Evolutionary conservation across 2,797 vertebrate genomes (phyloP).

Genomic region (Pipistrellus nathusii): DNA sequence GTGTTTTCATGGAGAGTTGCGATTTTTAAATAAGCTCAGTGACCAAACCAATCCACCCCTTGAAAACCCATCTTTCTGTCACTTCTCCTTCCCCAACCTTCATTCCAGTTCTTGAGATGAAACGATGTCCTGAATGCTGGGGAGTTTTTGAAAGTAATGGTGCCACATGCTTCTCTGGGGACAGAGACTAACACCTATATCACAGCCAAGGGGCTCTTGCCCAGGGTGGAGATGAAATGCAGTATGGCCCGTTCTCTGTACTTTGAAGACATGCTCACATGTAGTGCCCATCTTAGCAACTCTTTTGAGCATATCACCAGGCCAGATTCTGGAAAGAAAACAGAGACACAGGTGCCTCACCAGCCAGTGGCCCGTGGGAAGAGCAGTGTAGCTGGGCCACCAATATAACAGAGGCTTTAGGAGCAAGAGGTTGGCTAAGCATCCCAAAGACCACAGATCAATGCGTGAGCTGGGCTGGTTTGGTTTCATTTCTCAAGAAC

Average conservation of each 20-base stretch:
- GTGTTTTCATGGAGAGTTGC: background rate
- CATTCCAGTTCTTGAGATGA: background rate
- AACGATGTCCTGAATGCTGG: background rate
- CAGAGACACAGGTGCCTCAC: background rate
- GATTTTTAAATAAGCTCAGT: constrained; percentile 34
- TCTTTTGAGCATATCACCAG: background rate
- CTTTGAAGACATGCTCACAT: constrained; percentile 4
- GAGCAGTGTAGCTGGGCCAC: background rate
- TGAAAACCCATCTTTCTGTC: background rate
- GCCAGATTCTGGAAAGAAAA: background rate
- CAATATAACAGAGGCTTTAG: background rate
- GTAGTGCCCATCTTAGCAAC: background rate
- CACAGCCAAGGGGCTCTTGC: background rate
- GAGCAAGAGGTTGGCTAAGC: background rate
- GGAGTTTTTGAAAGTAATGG: constrained; percentile 19
- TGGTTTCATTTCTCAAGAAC: constrained; percentile 20
- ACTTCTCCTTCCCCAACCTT: constrained; percentile 45
- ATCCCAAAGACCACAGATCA: constrained; percentile 4
- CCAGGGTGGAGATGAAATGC: background rate
- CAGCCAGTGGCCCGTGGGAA: background rate
- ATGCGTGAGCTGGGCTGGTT: background rate
- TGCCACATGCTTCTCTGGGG: constrained; percentile 11
- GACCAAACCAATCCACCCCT: background rate
- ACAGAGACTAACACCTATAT: background rate
- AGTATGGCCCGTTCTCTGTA: background rate